Base-by-base conservation (phyloP, 1,140 invertebrate genomes). In the Drusus annulatus region DNA sequence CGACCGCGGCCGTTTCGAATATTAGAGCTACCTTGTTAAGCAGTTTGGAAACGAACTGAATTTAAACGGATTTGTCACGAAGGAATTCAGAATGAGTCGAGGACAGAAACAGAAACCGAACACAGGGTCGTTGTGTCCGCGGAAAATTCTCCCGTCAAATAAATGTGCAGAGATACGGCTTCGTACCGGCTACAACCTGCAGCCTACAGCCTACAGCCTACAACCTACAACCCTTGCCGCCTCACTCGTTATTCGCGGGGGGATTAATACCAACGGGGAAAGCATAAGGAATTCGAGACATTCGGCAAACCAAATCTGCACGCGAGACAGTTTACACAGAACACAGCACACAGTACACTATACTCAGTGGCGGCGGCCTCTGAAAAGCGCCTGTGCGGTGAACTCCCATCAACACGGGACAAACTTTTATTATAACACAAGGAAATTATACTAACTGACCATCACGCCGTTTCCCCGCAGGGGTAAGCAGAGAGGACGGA, bases 11-110 rank as follows among this genome's bases (percentile, higher is more conserved):
- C 36, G 36, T 10, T 45, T 45, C 36, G 36, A 50, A 56, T 36
- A 60, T 17, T 54, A 75, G n/a, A 58, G 54, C 16, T 56, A 58
- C 52, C n/a, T 54, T 60, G 51, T 56, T 28, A 58, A 58, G 28
- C 36, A 75, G 71, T 75, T 75, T 36, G 71, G 2, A 58, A 75
- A 15, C n/a, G 52, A 75, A 25, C 25, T 19, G n/a, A 58, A 17
- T 74, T 75, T 54, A 73, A 73, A 52, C 28, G 52, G 54, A 36
- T 75, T 56, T 58, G 52, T 75, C 71, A 75, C 71, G 71, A 75
- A 75, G 60, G 21, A 28, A 75, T 73, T 73, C 28, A 54, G 54
- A 73, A 73, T n/a, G 63, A n/a, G 23, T 16, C n/a, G 63, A 31
- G 6, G 16, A 36, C 36, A 45, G 36, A 45, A 45, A 45, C 36